Evolutionary conservation across 2,888 invertebrate species (phyloP).

Genomic region (Mesopsocus fuscifrons): DNA sequence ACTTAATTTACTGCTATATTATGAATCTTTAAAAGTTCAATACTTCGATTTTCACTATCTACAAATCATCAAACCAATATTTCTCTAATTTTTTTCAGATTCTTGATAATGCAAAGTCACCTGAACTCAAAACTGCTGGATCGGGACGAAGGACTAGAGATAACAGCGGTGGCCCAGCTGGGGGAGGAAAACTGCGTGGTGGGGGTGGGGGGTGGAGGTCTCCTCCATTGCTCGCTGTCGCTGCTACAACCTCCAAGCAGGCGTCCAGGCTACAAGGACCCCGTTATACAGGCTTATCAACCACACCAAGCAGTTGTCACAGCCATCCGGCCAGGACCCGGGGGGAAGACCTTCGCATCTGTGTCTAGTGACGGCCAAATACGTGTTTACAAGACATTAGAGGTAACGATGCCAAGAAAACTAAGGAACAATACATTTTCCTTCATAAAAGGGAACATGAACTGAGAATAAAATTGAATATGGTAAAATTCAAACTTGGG

Average conservation of each 20-base stretch:
- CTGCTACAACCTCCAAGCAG: neutral
- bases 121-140: neutral
- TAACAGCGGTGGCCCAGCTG: neutral
- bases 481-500: no score
- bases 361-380: neutral
- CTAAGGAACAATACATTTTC: no score
- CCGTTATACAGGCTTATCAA: neutral
- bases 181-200: neutral
- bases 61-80: no score
- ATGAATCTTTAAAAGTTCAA: no score
- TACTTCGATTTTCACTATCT: no score
- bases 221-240: neutral
- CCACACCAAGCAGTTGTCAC: slow-evolving; percentile 1
- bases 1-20: no score
- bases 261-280: neutral
- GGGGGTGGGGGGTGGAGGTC: neutral
- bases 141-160: neutral
- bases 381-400: neutral
- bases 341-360: neutral
- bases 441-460: no score
- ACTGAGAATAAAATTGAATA: no score
- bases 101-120: neutral
- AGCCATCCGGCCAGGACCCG: neutral
- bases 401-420: no score
- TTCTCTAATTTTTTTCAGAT: neutral